Percentiles rank a stretch among this genome's conserved stretches.
These are phyloP conservation scores for Acleris cristana DNA, from an alignment of 2,888 invertebrate species.

Conservation along the genomic window DNA sequence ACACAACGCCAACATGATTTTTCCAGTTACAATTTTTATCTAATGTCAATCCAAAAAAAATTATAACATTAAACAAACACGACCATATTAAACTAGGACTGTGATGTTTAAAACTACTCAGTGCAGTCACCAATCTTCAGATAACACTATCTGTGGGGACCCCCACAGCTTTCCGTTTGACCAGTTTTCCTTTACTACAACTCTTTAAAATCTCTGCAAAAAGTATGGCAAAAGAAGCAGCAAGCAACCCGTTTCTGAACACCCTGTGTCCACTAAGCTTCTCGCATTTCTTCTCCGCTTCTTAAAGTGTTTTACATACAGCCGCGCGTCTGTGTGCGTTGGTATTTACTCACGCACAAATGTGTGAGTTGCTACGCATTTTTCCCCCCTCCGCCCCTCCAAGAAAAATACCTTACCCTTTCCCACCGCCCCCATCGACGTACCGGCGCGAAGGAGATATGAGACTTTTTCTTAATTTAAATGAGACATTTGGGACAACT, in stretches of 20 bases:
- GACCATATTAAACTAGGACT: too few relatives aligned
- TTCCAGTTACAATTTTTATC: too few relatives aligned
- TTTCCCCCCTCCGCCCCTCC: slow-evolving; percentile 63
- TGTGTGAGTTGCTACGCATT: slow-evolving; percentile 82
- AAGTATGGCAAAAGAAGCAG: background rate
- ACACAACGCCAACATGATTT: too few relatives aligned
- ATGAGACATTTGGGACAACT: slow-evolving; percentile 77
- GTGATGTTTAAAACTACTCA: too few relatives aligned
- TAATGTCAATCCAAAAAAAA: too few relatives aligned
- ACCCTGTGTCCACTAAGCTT: slow-evolving; percentile 77
- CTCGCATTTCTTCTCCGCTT: slow-evolving; percentile 84
- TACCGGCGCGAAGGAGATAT: slow-evolving; percentile 82
- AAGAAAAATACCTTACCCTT: slow-evolving; percentile 67
- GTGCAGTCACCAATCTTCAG: too few relatives aligned
- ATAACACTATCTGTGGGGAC: too few relatives aligned
- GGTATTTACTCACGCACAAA: slow-evolving; percentile 78
- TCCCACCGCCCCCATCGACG: slow-evolving; percentile 62
- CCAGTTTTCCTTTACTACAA: too few relatives aligned
- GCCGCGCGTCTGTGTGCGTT: slow-evolving; percentile 70
- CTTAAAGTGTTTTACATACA: slow-evolving; percentile 85
- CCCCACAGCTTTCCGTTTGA: too few relatives aligned
- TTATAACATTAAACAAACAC: too few relatives aligned
- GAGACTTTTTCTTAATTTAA: slow-evolving; percentile 84
- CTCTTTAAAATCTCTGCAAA: too few relatives aligned
- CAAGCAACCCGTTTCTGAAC: slow-evolving; percentile 44